Evolutionary conservation across 1,140 invertebrate species (phyloP).

Genomic region (Cydia splendana): DNA sequence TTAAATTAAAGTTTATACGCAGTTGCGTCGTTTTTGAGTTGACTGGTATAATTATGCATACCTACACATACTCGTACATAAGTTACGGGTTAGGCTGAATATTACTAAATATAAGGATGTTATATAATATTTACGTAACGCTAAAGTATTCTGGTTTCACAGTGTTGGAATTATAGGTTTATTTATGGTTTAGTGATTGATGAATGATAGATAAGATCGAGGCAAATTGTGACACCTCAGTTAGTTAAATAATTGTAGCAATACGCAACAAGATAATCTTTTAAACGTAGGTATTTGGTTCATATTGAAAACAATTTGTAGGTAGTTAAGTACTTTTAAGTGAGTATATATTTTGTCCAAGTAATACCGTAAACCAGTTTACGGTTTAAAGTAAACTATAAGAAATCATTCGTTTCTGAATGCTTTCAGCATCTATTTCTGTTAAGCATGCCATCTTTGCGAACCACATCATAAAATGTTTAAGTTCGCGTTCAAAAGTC

Average conservation of each 20-base stretch:
- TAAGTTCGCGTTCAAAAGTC: no score
- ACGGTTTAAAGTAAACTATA: no score
- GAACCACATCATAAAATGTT: no score
- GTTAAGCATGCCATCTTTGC: no score
- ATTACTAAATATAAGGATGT: conserved; percentile 33
- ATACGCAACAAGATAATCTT: background rate
- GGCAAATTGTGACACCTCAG: background rate
- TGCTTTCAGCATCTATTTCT: no score
- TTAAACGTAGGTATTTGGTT: background rate
- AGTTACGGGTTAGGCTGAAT: conserved; percentile 27
- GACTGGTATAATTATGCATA: conserved; percentile 23
- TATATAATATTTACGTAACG: conserved; percentile 22
- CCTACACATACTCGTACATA: conserved; percentile 17
- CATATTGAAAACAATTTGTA: no score
- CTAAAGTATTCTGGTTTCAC: conserved; percentile 13
- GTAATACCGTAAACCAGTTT: no score
- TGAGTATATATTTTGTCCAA: no score
- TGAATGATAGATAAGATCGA: background rate
- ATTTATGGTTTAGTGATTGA: conserved; percentile 22
- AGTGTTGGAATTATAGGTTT: conserved; percentile 4
- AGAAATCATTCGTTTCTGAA: no score
- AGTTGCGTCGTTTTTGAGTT: background rate
- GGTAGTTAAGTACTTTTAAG: no score
- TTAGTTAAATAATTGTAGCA: background rate
- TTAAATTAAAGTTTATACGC: background rate